Base-by-base conservation (phyloP, 2,888 invertebrate species). In the Hypomecis atomaria region DNA sequence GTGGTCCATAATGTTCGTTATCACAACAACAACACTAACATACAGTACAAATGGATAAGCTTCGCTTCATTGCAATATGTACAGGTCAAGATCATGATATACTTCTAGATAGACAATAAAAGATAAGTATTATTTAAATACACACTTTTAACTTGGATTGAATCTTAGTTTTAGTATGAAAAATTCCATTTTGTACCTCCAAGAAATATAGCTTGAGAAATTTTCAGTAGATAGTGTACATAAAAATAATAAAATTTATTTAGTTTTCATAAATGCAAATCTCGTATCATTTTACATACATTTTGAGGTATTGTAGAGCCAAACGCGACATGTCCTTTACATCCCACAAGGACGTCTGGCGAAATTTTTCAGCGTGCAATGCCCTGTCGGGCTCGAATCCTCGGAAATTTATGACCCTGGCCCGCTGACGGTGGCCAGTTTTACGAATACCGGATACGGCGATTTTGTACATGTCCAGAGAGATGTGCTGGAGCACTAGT, bases 291-390 rank as follows among this genome's bases (percentile, higher is more conserved):
- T 50, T 37, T 6, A 7, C 0, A 50, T 13, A 50, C 13, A 38
- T 50, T 40, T 52, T 37, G 49, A 13, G 9, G 7, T 50, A 37
- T 50, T 37, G 11, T 50, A 62, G 62, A 64, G 54, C 40, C 50
- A 38, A 50, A 49, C 57, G 67, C 72, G 72, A 70, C 72, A 76
- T 74, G 75, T 71, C 71, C 73, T 58, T 54, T 49, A 63, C 40
- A 59, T 59, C 59, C 60, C 58, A 60, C 78, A 77, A 82, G 80
- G 80, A 78, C 78, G 81, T 76, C 78, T 78, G 79, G 79, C 80
- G 81, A 83, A 86, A 91, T 89, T 89, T 90, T 90, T 89, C 89
- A 87, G 82, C 81, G 84, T 83, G 85, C 87, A 84, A 84, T 86
- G 83, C 81, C 82, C 82, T 86, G 91, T 91, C 90, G 83, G 75